A percentile compares a stretch with the other conserved stretches of the same genome.
Conservation (phyloP, 1,140 invertebrate species). For the Drosophila ogumai region DNA sequence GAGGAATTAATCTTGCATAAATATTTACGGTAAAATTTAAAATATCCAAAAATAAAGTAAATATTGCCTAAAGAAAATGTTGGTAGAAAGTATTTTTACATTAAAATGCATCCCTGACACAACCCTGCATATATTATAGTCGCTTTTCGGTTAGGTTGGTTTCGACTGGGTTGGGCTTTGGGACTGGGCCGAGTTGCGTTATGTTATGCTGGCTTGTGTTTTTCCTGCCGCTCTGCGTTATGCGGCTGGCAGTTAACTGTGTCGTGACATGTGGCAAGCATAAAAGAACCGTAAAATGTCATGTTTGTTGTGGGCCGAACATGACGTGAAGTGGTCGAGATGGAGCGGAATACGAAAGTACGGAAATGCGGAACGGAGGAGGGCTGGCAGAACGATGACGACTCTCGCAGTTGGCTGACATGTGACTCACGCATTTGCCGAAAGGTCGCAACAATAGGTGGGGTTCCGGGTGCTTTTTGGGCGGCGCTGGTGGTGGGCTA, state of each 20-base stretch:
- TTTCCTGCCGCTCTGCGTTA: conserved; percentile 41
- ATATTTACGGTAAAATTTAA: too few species aligned
- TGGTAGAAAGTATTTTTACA: not conserved
- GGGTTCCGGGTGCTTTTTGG: conserved; percentile 3
- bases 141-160: not conserved
- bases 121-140: not conserved
- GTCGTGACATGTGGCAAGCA: conserved; percentile 80
- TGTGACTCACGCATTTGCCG: conserved; percentile 55
- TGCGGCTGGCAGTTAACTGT: conserved; percentile 77
- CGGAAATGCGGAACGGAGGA: not conserved
- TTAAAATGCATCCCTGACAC: not conserved
- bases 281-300: conserved; percentile 82
- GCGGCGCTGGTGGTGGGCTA: conserved; percentile 8
- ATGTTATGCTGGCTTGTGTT: conserved; percentile 28
- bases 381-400: conserved; percentile 34
- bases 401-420: conserved; percentile 48
- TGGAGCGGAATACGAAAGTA: conserved; percentile 16
- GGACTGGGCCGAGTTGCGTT: conserved; percentile 16
- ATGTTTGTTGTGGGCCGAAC: conserved; percentile 80
- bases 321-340: conserved; percentile 72
- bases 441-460: conserved; percentile 21
- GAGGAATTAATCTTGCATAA: too few species aligned
- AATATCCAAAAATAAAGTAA: not conserved
- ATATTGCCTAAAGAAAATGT: not conserved
- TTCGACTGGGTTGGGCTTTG: conserved; percentile 2